phyloP scores from a whole-genome alignment of 2,888 invertebrate species.

The Chamaedrilus cognettii region DNA sequence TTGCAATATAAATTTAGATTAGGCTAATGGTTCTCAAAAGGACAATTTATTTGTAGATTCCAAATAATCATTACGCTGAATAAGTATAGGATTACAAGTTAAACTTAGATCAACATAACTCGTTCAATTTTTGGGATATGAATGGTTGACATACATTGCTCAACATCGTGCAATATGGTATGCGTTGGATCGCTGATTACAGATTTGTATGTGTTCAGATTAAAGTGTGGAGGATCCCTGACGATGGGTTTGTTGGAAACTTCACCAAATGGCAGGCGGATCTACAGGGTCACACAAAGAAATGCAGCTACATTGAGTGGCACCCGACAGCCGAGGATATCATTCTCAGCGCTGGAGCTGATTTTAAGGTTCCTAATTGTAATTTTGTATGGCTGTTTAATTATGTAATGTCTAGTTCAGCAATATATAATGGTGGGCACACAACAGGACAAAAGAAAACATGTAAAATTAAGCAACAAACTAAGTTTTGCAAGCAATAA shows the following conservation, averaged over 20 bases:
- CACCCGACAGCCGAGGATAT: constrained; percentile 96
- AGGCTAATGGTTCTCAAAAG: no score
- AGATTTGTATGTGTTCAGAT: constrained; percentile 60
- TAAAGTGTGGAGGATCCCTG: constrained; percentile 96
- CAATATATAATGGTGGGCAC: no score
- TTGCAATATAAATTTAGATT: no score
- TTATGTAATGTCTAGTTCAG: no score
- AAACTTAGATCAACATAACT: no score
- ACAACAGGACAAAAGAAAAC: no score
- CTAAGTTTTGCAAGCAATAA: no score
- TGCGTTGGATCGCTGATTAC: neutral
- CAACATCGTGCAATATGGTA: neutral
- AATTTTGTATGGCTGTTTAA: neutral
- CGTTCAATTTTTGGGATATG: no score
- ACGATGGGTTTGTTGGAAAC: constrained; percentile 80
- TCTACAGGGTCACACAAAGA: constrained; percentile 86
- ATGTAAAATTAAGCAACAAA: no score
- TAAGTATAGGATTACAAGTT: no score
- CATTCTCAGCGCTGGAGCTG: constrained; percentile 79
- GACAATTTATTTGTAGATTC: no score
- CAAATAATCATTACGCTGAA: no score
- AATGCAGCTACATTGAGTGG: constrained; percentile 93
- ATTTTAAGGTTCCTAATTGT: constrained; percentile 57
- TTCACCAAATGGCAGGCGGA: constrained; percentile 92
- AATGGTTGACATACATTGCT: neutral